A percentile compares a stretch with the other conserved stretches of the same genome.
These are phyloP conservation scores for Caenorhabditis briggsae DNA, from an alignment of 1,140 invertebrate genomes.

Conservation along the genomic window DNA sequence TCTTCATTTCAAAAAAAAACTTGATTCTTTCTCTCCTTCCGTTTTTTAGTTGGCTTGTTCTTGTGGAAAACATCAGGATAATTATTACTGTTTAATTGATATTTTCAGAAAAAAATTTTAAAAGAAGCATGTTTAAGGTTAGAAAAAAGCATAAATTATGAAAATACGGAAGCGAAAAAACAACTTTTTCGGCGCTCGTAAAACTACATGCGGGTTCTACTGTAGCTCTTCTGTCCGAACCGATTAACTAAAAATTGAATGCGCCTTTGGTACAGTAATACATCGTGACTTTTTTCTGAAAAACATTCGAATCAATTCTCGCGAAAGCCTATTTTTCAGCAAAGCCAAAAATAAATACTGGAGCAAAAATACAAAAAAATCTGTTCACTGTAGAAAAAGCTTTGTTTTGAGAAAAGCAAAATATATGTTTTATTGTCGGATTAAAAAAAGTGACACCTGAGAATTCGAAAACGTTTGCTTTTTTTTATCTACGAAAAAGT, in stretches of 20 bases:
- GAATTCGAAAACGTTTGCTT: no score
- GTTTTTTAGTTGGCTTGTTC: constrained; percentile 15
- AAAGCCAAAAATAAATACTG: no score
- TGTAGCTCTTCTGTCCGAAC: neutral
- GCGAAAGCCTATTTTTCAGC: neutral
- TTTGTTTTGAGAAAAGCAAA: no score
- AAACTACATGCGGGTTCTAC: neutral
- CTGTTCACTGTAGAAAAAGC: no score
- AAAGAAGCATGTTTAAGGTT: neutral
- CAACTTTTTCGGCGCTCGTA: neutral
- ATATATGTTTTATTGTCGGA: no score
- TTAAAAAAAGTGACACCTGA: no score
- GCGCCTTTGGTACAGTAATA: neutral
- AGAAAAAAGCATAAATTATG: neutral
- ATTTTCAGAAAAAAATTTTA: neutral
- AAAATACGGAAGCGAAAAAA: neutral
- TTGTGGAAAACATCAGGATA: neutral
- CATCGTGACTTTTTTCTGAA: neutral
- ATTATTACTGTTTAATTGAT: neutral
- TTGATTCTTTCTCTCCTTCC: neutral
- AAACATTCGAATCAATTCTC: neutral
- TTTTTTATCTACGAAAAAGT: no score
- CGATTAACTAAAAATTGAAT: neutral
- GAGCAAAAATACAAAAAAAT: no score
- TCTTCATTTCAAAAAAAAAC: constrained; percentile 44